Evolutionary conservation across 1,140 invertebrate species (phyloP).

Genomic region (Drosophila tsacasi): DNA sequence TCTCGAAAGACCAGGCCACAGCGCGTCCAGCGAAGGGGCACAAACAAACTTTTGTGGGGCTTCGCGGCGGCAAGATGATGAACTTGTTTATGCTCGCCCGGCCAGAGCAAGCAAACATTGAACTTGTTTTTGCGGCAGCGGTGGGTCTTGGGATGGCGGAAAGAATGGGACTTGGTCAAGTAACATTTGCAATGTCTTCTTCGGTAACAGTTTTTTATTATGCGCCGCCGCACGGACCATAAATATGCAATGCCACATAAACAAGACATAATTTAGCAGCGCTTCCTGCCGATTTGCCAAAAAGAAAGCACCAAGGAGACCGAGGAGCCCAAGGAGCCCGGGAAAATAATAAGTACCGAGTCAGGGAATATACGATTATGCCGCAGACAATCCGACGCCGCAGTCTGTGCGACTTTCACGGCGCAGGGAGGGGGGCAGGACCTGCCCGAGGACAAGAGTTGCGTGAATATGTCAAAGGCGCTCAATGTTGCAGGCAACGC

Average conservation of each 20-base stretch:
- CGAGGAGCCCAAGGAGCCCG: conserved; percentile 1
- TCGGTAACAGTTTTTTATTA: conserved; percentile 76
- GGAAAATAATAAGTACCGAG: conserved; percentile 75
- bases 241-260: conserved; percentile 83
- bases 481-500: conserved; percentile 76
- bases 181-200: conserved; percentile 75
- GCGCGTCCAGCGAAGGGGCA: conserved; percentile 63
- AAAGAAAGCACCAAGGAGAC: conserved; percentile 62
- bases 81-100: conserved; percentile 71
- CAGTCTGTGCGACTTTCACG: conserved; percentile 20
- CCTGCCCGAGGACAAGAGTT: conserved; percentile 60
- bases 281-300: conserved; percentile 82
- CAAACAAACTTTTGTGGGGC: conserved; percentile 76
- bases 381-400: conserved; percentile 76
- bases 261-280: conserved; percentile 83
- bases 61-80: conserved; percentile 59
- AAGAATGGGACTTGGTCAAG: conserved; percentile 68
- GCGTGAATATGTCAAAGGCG: conserved; percentile 82
- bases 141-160: conserved; percentile 1
- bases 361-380: conserved; percentile 80
- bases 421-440: conserved; percentile 15
- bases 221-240: conserved; percentile 63
- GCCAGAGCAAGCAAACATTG: conserved; percentile 77
- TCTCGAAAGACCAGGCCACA: conserved; percentile 48
- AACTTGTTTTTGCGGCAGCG: conserved; percentile 69